Evolutionary conservation across 2,113 vertebrate genomes (phyloP).

Genomic region (Podocnemis expansa): DNA sequence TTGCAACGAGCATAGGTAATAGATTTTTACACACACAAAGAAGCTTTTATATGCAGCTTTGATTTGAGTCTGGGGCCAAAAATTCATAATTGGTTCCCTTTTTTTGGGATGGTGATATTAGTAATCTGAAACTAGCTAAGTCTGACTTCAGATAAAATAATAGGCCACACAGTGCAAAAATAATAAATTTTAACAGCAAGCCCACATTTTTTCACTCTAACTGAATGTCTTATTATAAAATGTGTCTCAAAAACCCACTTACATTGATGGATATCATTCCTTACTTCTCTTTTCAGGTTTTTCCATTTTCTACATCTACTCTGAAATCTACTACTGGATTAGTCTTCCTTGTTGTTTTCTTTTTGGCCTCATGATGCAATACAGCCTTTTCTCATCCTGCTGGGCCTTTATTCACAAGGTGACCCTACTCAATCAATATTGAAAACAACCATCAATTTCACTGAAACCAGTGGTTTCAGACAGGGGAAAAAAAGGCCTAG

Average conservation of each 20-base stretch:
- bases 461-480: background rate
- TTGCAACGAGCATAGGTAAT: background rate
- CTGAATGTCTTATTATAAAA: background rate
- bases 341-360: background rate
- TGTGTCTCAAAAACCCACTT: background rate
- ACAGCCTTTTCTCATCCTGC: background rate
- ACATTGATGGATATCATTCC: background rate
- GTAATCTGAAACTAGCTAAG: background rate
- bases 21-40: background rate
- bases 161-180: background rate
- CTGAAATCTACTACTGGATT: background rate
- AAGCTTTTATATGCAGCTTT: accelerated
- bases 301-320: background rate
- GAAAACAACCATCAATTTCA: background rate
- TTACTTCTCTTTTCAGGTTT: background rate
- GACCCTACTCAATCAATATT: background rate
- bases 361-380: background rate
- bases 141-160: background rate
- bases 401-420: background rate
- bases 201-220: background rate
- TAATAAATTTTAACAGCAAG: background rate
- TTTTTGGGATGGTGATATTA: background rate
- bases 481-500: background rate
- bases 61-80: background rate
- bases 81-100: background rate